Conservation (phyloP, 2,797 vertebrate species). For the Dromococcyx pavoninus region DNA sequence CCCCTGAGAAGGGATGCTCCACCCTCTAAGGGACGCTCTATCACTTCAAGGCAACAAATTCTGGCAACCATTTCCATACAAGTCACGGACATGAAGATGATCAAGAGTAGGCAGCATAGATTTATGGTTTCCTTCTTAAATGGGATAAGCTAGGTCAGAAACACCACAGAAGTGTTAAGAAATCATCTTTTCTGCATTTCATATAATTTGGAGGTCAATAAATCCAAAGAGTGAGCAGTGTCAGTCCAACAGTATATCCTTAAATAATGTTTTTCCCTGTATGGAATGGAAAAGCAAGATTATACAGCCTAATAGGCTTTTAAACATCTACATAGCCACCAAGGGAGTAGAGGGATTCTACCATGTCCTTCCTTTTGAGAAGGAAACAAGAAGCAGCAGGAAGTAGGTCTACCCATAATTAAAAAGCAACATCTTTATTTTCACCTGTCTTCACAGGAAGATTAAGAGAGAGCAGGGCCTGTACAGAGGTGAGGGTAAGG, state of each 20-base stretch:
- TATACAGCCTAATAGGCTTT: neutral
- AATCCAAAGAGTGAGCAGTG: neutral
- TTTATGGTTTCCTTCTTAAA: neutral
- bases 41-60: neutral
- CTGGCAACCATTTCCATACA: neutral
- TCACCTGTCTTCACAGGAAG: neutral
- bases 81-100: neutral
- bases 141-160: neutral
- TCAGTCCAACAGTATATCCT: neutral
- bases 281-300: neutral
- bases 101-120: neutral
- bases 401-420: neutral
- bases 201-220: neutral
- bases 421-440: neutral
- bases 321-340: neutral
- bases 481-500: neutral
- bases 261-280: neutral
- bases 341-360: neutral
- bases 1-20: neutral
- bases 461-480: neutral
- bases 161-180: neutral
- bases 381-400: neutral
- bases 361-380: neutral
- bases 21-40: neutral
- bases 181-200: neutral